Conservation (phyloP, 2,113 vertebrate genomes). For the Diadophis punctatus region DNA sequence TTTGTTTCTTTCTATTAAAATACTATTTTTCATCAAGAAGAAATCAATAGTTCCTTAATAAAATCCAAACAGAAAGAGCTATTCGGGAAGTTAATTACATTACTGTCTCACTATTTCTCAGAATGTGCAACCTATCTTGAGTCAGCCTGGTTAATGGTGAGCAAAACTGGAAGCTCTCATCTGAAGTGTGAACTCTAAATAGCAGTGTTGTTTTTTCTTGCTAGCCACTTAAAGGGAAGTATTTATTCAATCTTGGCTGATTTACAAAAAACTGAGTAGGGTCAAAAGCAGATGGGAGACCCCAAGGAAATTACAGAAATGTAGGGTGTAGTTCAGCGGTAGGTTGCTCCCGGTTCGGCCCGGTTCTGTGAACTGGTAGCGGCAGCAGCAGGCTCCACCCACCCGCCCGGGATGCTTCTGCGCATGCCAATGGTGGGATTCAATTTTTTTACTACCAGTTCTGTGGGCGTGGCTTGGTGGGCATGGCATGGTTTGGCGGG, state of each 20-base stretch:
- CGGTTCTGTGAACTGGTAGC: too few species aligned
- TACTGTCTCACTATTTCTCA: not conserved
- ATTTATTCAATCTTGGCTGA: not conserved
- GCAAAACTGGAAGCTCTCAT: not conserved
- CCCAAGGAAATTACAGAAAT: not conserved
- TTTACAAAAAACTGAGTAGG: not conserved
- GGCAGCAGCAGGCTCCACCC: too few species aligned
- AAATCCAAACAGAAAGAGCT: not conserved
- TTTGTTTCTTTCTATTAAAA: not conserved
- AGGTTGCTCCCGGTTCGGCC: too few species aligned
- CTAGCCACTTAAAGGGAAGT: not conserved
- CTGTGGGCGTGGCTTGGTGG: too few species aligned
- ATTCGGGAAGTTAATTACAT: not conserved
- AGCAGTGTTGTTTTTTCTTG: too few species aligned
- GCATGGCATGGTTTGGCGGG: too few species aligned
- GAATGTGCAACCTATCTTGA: not conserved
- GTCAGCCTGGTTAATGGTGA: not conserved
- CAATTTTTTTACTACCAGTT: too few species aligned
- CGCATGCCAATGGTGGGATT: too few species aligned
- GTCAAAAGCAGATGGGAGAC: not conserved
- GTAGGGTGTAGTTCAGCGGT: not conserved
- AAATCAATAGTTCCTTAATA: conserved; percentile 3
- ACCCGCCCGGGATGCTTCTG: too few species aligned
- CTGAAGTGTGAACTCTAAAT: not conserved
- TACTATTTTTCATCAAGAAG: not conserved